Evolutionary conservation across 1,140 invertebrate genomes (phyloP), one percentile per base, ranked within the genome.

Genomic region (Triops longicaudatus): DNA sequence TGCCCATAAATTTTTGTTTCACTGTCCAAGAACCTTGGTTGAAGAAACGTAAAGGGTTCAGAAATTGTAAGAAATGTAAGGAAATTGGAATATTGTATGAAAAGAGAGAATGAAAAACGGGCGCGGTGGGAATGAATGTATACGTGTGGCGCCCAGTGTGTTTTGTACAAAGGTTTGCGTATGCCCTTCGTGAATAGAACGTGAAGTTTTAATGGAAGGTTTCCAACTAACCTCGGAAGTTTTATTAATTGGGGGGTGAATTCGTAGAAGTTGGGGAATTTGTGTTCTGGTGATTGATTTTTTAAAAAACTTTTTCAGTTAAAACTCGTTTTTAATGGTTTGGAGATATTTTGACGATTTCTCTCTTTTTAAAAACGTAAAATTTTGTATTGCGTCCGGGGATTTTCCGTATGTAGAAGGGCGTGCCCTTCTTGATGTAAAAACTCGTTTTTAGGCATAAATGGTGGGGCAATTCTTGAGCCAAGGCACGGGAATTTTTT

Each of bases 121-220:
- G 50, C 0, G 50, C 17, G 50, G 50, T 63, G 10, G 44, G 50
- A n/a, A 63, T 63, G 50, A 63, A 63, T 63, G 50, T 63, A 37
- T 37, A 37, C 31, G 31, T 37, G 17, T 22, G 50, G 22, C 22
- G 50, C 9, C 50, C 17, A 63, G n/a, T 22, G 50, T 63, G 50
- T 63, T 63, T 63, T 63, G 50, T 63, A 63, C 50, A 63, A 63
- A 63, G 50, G 50, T 63, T 37, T 63, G 50, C 50, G 50, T 63
- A 17, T 63, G 50, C 14, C 22, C 50, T 6, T 63, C 50, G 50
- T 63, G 50, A 63, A 63, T 63, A 63, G 50, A 63, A 63, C 11
- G 50, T 63, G 50, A 5, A 63, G 50, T 63, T 63, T 63, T 17
- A 63, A 63, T 63, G 0, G 17, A 63, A 22, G 50, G 14, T 22